These are phyloP conservation scores for Prosopocoilus inquinatus DNA, from an alignment of 2,888 invertebrate genomes.

Conservation along the genomic window DNA sequence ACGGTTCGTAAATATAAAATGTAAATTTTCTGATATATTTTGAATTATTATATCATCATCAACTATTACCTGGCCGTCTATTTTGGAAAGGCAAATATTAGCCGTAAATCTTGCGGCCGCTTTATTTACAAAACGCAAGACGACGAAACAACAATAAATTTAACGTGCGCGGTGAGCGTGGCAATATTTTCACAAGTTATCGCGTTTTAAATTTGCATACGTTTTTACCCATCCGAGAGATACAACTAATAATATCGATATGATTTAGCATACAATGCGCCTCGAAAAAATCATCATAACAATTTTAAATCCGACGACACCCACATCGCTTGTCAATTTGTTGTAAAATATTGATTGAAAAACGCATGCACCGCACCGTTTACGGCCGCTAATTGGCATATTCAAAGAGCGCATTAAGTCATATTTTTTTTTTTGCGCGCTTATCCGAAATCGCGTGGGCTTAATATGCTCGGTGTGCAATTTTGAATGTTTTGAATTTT, in stretches of 20 bases:
- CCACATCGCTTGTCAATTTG: conserved; percentile 12
- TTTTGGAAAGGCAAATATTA: too few species aligned
- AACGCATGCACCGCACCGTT: background rate
- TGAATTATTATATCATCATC: too few species aligned
- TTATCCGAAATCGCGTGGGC: background rate
- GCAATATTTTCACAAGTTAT: conserved; percentile 1
- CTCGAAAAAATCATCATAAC: conserved; percentile 11
- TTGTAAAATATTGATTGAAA: conserved; percentile 14
- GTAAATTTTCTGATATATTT: too few species aligned
- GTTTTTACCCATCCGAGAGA: too few species aligned
- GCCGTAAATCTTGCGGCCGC: too few species aligned
- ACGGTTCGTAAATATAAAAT: too few species aligned
- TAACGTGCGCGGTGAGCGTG: too few species aligned
- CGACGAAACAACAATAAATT: too few species aligned
- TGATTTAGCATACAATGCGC: conserved; percentile 15
- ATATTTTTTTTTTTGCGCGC: background rate
- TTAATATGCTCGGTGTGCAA: conserved; percentile 3
- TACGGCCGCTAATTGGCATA: background rate
- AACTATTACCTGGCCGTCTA: too few species aligned
- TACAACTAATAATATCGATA: too few species aligned
- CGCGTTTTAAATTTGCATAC: conserved; percentile 8
- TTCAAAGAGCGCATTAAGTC: conserved; percentile 3
- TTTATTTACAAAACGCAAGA: too few species aligned
- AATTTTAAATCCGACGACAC: conserved; percentile 10
- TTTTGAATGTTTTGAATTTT: too few species aligned